Base-by-base conservation (phyloP, 2,113 vertebrate genomes). In the Galeopterus variegatus region DNA sequence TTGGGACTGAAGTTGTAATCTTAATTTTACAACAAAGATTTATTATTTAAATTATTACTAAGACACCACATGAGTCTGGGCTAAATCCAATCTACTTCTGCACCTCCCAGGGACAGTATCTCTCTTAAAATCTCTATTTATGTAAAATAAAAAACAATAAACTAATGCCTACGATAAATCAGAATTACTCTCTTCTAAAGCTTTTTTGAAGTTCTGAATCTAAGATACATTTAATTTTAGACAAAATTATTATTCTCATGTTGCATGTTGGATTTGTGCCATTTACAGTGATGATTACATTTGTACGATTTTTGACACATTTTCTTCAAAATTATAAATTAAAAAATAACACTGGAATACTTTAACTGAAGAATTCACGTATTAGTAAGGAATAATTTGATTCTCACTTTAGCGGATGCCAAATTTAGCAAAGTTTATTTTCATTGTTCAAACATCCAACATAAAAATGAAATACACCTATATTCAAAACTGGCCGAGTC, bases 21-120 rank as follows among this genome's bases (percentile, higher is more conserved):
- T 90, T 92, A 76, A 73, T 90, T 92, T 96, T 95, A 96, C 31
- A 87, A 65, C 15, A 82, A 79, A 41, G 4, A n/a, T 90, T 88
- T 87, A 73, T 95, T 96, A 93, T 90, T 95, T 87, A 70, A 79
- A 72, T 82, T 79, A 86, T 70, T 87, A 45, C 23, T 86, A 70
- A 86, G 72, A 67, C 88, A 26, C 12, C 60, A 89, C 12, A 33
- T 70, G 28, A 64, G 19, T 70, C n/a, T 82, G 18, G 6, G 3
- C 4, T 93, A 85, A 95, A 88, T 65, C 70, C 80, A 54, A 11
- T 93, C 28, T 67, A 41, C 2, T 69, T 84, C 33, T 58, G 41
- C 41, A 12, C 17, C 3, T 69, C 9, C 7, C 19, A 75, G 6
- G 7, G 15, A 80, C 1, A 31, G 14, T 19, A 41, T n/a, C 56